Base-by-base conservation (phyloP, 1,140 invertebrate genomes). In the Colletes gigas region DNA sequence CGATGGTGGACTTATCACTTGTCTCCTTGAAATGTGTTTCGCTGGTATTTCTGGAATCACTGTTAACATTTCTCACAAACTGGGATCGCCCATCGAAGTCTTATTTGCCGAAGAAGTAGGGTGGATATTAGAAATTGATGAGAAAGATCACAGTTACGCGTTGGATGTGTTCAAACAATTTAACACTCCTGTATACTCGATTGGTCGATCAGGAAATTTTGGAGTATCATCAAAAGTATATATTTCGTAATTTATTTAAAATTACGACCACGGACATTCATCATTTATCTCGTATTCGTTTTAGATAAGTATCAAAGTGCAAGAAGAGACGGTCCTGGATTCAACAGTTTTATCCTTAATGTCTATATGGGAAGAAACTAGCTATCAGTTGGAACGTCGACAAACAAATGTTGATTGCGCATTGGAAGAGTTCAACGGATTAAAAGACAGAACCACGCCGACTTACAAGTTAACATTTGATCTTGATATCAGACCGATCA, bases 21-120 rank as follows among this genome's bases (percentile, higher is more conserved):
- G 97, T 89, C 88, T 98, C 0, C 89, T 99, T 54, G 99, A 99
- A 94, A 99, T 99, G 98, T 96, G 97, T 50, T 98, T 99, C 91
- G 98, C 95, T 82, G 98, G 98, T 70, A 94, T 99, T 74, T 96
- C 96, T 89, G 98, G 98, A 7, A 88, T 98, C 1, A 89, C 95
- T 12, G 89, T 98, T 0, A 94, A 98, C 83, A 90, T 97, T 30
- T 89, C 89, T 3, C 94, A 95, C n/a, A 94, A 92, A 84, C 72
- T 91, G 19, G 94, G 94, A 17, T 91, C 93, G 1, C 92, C 95
- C 8, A 89, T 98, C 9, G 95, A 96, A 57, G 91, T 97, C 65
- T 91, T 99, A 44, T 99, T 99, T 92, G 94, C 96, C 70, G 98
- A 99, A 94, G 98, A 99, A 94, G 94, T 97, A 55, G 98, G 98